phyloP scores from a whole-genome alignment of 2,113 vertebrate genomes.

The Ameiurus melas region DNA sequence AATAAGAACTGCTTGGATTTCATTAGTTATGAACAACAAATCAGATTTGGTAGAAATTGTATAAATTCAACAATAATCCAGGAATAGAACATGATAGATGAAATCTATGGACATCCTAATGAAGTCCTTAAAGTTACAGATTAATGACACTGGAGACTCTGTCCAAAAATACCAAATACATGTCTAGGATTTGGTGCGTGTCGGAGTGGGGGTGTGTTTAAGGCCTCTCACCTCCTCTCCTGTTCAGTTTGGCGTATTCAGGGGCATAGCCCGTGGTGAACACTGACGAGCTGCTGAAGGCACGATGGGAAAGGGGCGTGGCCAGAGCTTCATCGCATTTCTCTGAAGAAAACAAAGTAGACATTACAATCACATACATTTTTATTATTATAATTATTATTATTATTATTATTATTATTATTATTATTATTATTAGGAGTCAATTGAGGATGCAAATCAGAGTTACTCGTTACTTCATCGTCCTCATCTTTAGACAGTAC shows the following conservation, averaged over 20 bases:
- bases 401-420: background rate
- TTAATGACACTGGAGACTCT: background rate
- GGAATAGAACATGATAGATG: background rate
- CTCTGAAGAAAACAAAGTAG: constrained; percentile 72
- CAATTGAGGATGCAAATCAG: background rate
- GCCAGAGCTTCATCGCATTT: constrained; percentile 91
- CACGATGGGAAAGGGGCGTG: constrained; percentile 80
- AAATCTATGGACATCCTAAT: background rate
- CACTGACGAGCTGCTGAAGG: constrained; percentile 90
- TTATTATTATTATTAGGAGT: background rate
- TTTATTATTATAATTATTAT: background rate
- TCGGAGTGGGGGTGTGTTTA: constrained; percentile 10
- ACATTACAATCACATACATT: constrained; percentile 14
- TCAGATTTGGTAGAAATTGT: too few species aligned
- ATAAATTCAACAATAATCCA: background rate
- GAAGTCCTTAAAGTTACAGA: background rate
- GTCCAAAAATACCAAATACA: background rate
- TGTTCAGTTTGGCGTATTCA: constrained; percentile 93
- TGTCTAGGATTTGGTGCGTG: background rate
- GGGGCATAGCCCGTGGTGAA: constrained; percentile 87
- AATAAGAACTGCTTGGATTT: background rate
- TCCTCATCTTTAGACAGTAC: background rate
- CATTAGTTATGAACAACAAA: background rate
- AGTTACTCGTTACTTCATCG: background rate
- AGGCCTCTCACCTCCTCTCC: constrained; percentile 85